These are phyloP conservation scores for Altica lythri DNA, from an alignment of 2,888 invertebrate species.

Conservation along the genomic window DNA sequence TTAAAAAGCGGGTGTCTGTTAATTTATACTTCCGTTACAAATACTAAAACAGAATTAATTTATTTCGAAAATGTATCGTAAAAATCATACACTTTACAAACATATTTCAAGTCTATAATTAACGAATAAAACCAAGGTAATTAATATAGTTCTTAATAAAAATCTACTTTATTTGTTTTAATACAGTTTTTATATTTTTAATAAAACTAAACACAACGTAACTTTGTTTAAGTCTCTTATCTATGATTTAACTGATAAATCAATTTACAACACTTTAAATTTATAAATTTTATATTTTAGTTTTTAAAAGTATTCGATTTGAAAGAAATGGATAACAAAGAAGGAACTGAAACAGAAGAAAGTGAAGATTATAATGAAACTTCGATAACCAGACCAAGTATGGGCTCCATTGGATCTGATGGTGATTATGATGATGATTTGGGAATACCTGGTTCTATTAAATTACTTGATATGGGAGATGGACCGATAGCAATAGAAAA, in stretches of 20 bases:
- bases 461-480: conserved; percentile 65
- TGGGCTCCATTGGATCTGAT: conserved; percentile 53
- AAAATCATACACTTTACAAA: too few species aligned
- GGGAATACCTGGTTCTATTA: conserved; percentile 76
- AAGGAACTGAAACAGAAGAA: conserved; percentile 27
- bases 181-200: too few species aligned
- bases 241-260: not conserved
- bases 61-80: too few species aligned
- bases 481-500: conserved; percentile 60
- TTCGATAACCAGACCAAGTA: conserved; percentile 41
- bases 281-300: not conserved
- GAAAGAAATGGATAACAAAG: conserved; percentile 1
- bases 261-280: not conserved
- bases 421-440: conserved; percentile 82
- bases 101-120: too few species aligned
- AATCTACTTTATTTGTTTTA: too few species aligned
- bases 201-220: too few species aligned
- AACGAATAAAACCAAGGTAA: too few species aligned
- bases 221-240: not conserved
- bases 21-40: too few species aligned
- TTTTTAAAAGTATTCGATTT: not conserved
- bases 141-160: too few species aligned
- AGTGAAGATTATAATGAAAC: conserved; percentile 27
- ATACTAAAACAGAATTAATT: too few species aligned
- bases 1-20: too few species aligned